Conservation (phyloP, 2,888 invertebrate genomes). For the Odontocerum albicorne region DNA sequence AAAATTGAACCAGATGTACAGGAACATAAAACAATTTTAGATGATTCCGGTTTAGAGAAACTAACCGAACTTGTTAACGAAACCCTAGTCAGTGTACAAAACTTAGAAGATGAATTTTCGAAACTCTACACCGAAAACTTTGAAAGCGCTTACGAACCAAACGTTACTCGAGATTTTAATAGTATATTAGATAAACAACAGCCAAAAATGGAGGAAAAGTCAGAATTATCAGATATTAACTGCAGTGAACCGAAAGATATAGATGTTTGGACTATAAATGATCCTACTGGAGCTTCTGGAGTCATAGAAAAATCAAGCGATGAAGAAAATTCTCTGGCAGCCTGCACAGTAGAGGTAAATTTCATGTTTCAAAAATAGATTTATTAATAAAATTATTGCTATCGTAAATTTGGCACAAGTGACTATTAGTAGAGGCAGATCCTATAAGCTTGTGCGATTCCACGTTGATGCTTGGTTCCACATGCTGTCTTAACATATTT, state of each 20-base stretch:
- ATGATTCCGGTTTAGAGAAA: too few relatives aligned
- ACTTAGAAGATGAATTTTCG: conserved; percentile 8
- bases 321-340: conserved; percentile 3
- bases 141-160: background rate
- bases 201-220: too few relatives aligned
- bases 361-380: conserved; percentile 10
- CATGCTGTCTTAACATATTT: too few relatives aligned
- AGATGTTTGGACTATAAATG: background rate
- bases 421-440: background rate
- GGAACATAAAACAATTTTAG: too few relatives aligned
- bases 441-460: too few relatives aligned
- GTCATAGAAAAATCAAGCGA: background rate
- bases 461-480: too few relatives aligned
- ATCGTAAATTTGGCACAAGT: conserved; percentile 21
- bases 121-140: conserved; percentile 6
- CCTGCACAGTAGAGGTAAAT: conserved; percentile 18
- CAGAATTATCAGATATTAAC: background rate
- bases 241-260: background rate
- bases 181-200: too few relatives aligned
- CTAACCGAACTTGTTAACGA: background rate
- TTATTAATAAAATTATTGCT: conserved; percentile 10
- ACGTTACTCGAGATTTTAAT: background rate
- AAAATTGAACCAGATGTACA: too few relatives aligned
- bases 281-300: background rate
- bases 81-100: background rate